Base-by-base conservation (phyloP, 2,797 vertebrate genomes). In the Spinibarbus caldwelli region DNA sequence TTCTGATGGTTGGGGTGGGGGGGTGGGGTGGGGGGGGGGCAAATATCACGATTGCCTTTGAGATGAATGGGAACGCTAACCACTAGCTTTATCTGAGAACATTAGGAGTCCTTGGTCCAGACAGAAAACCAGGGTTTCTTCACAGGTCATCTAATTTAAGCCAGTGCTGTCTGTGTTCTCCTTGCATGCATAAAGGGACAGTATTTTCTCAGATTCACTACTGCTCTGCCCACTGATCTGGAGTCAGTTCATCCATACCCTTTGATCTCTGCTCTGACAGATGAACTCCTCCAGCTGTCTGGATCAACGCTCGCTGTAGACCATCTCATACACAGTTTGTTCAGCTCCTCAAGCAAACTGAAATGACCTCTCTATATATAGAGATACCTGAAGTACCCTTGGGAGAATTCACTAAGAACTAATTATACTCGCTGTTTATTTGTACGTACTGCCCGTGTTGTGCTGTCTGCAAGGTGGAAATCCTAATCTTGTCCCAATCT, bases 181-280 rank as follows among this genome's bases (percentile, higher is more conserved):
- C 62, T 80, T 62, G 83, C 47, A 88, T 89, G 66, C 86, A 88
- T 88, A 88, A 85, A 88, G 66, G 29, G 76, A 82, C 31, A 83
- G 36, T 59, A 31, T 78, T 87, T 78, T 82, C 41, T 70, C 29
- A 80, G 67, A 70, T 80, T 67, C 54, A 41, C 2, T 47, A 36
- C 6, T 5, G 29, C 59, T 57, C 57, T 75, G 47, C 31, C 62
- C 52, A 80, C 81, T 79, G 80, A 62, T 91, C 62, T 66, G 83
- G 87, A 89, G 87, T 88, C 87, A 88, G 88, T 83, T 89, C 59
- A 82, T 73, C 87, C 84, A 72, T 88, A 70, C 64, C 68, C 77
- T 84, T 92, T 90, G 89, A 92, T 94, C 91, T 92, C 88, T 68
- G 87, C 88, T 90, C 57, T 86, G 70, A 92, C 87, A 85, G 79